A percentile compares a stretch with the other conserved stretches of the same genome.
Evolutionary conservation across 30 jellyfish, hydroid and myxozoan genomes (phyloP).

Genomic region (Nemopilema nomurai): DNA sequence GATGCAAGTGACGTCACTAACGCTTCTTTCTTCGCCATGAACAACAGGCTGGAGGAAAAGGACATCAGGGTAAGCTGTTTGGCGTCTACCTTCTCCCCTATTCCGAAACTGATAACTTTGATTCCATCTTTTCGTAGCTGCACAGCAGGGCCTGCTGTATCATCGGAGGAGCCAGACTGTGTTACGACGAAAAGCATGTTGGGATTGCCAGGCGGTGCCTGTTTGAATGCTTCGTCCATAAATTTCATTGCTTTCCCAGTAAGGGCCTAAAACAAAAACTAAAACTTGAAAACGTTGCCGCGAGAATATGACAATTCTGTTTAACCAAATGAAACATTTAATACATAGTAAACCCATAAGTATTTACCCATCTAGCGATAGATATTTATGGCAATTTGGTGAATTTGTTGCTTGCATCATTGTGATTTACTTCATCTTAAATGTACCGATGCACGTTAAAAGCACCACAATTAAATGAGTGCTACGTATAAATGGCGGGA

Average conservation of each 20-base stretch:
- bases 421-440: too few relatives aligned
- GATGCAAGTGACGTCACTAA: conserved; percentile 58
- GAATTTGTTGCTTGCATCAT: too few relatives aligned
- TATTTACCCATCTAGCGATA: too few relatives aligned
- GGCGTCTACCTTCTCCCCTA: conserved; percentile 80
- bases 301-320: neutral
- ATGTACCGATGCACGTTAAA: too few relatives aligned
- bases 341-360: too few relatives aligned
- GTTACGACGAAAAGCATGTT: conserved; percentile 72
- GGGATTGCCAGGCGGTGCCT: conserved; percentile 98
- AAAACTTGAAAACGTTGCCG: neutral
- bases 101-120: conserved; percentile 78
- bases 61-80: conserved; percentile 77
- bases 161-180: conserved; percentile 88
- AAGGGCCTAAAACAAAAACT: conserved; percentile 37
- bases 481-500: too few relatives aligned
- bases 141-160: conserved; percentile 70
- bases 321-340: too few relatives aligned
- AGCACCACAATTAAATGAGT: too few relatives aligned
- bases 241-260: conserved; percentile 73
- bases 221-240: conserved; percentile 77
- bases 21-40: conserved; percentile 67
- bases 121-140: conserved; percentile 87
- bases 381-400: too few relatives aligned
- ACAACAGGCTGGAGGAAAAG: conserved; percentile 68